Conservation (phyloP, 1,140 invertebrate genomes). For the Magallana angulata region DNA sequence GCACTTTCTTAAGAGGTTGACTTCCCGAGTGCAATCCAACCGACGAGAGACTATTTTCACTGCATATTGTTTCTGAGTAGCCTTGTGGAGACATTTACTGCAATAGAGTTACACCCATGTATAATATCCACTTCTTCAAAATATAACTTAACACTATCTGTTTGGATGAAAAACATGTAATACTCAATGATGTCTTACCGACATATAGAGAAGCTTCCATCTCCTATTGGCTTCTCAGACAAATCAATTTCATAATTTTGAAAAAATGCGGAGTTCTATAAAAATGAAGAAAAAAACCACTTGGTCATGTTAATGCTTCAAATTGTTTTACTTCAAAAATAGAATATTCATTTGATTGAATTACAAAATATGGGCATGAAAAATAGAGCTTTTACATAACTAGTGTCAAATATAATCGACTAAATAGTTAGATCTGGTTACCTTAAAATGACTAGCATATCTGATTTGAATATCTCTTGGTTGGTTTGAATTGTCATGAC, state of each 20-base stretch:
- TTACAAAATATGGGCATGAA: too few species aligned
- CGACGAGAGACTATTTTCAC: slow-evolving; percentile 94
- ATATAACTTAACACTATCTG: too few species aligned
- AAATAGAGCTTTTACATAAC: too few species aligned
- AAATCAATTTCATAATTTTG: slow-evolving; percentile 89
- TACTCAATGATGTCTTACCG: slow-evolving; percentile 67
- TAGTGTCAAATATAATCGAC: too few species aligned
- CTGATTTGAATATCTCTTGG: slow-evolving; percentile 77
- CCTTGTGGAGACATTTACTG: slow-evolving; percentile 88
- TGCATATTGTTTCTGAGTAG: slow-evolving; percentile 88
- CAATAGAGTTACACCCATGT: slow-evolving; percentile 12
- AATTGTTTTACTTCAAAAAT: too few species aligned
- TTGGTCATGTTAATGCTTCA: too few species aligned
- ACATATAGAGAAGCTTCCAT: slow-evolving; percentile 94
- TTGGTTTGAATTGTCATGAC: slow-evolving; percentile 79
- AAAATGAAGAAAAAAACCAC: slow-evolving; percentile 54
- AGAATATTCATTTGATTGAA: too few species aligned
- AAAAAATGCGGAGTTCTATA: slow-evolving; percentile 91
- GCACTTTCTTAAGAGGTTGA: slow-evolving; percentile 88
- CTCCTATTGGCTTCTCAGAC: slow-evolving; percentile 86
- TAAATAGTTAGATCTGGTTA: slow-evolving; percentile 64
- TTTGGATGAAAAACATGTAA: too few species aligned
- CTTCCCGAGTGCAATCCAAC: slow-evolving; percentile 85
- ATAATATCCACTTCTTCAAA: too few species aligned
- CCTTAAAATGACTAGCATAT: slow-evolving; percentile 81